phyloP scores from a whole-genome alignment of 2,113 vertebrate genomes.

The Crotophaga sulcirostris region DNA sequence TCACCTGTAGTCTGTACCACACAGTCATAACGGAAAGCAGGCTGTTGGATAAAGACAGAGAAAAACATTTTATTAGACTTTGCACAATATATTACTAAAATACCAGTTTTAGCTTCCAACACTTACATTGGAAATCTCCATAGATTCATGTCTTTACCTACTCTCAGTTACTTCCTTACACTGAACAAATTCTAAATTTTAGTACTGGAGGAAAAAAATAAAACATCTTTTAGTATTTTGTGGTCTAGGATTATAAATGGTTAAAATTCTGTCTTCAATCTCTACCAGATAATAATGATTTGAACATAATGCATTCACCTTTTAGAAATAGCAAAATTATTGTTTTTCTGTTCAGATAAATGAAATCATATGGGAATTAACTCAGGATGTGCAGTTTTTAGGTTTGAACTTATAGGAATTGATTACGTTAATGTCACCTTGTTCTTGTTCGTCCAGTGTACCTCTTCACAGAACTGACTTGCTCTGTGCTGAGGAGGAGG shows the following conservation, averaged over 20 bases:
- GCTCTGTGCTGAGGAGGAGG: background rate
- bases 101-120: background rate
- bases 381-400: background rate
- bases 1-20: slow-evolving; percentile 84
- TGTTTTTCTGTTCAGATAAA: background rate
- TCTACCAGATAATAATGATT: background rate
- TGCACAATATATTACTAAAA: background rate
- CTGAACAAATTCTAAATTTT: background rate
- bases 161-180: background rate
- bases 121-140: background rate
- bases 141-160: background rate
- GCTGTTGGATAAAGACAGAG: slow-evolving; percentile 73
- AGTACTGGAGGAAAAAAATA: background rate
- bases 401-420: background rate
- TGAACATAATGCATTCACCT: background rate
- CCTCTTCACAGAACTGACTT: background rate
- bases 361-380: slow-evolving; percentile 1
- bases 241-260: background rate
- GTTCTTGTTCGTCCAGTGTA: background rate
- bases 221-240: background rate
- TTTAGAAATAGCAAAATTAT: background rate
- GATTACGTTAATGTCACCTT: background rate
- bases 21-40: slow-evolving; percentile 82
- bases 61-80: background rate
- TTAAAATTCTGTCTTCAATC: background rate